Conservation (phyloP, 2,888 invertebrate genomes). For the Sarcophaga carnaria region DNA sequence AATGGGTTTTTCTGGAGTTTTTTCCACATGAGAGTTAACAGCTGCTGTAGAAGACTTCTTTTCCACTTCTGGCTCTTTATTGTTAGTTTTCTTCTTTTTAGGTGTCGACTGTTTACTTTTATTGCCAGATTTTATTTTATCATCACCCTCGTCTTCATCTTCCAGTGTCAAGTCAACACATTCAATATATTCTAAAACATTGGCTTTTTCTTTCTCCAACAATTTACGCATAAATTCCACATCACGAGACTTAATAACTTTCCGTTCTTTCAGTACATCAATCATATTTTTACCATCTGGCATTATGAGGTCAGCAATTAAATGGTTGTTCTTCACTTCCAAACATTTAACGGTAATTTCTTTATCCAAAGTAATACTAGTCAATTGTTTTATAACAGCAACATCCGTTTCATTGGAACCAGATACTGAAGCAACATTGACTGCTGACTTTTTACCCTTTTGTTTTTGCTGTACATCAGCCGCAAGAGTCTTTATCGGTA, state of each 20-base stretch:
- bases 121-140: constrained; percentile 57
- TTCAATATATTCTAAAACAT: constrained; percentile 78
- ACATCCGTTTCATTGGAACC: constrained; percentile 53
- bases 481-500: constrained; percentile 75
- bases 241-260: constrained; percentile 75
- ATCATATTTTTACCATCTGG: constrained; percentile 73
- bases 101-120: constrained; percentile 66
- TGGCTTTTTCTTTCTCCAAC: constrained; percentile 77
- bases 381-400: constrained; percentile 71
- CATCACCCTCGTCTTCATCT: constrained; percentile 75
- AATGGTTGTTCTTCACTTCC: constrained; percentile 76
- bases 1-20: not conserved
- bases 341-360: constrained; percentile 77
- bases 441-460: constrained; percentile 65
- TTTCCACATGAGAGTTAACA: constrained; percentile 33
- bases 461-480: constrained; percentile 69
- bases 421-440: constrained; percentile 18
- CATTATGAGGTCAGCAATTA: constrained; percentile 77
- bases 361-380: constrained; percentile 72
- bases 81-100: constrained; percentile 69
- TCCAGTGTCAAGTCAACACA: constrained; percentile 78
- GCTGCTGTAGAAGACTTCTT: constrained; percentile 24
- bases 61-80: constrained; percentile 46
- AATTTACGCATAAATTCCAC: constrained; percentile 77
- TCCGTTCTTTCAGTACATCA: constrained; percentile 74